Evolutionary conservation across 1,140 invertebrate species (phyloP).

Genomic region (Sycophila sp.): DNA sequence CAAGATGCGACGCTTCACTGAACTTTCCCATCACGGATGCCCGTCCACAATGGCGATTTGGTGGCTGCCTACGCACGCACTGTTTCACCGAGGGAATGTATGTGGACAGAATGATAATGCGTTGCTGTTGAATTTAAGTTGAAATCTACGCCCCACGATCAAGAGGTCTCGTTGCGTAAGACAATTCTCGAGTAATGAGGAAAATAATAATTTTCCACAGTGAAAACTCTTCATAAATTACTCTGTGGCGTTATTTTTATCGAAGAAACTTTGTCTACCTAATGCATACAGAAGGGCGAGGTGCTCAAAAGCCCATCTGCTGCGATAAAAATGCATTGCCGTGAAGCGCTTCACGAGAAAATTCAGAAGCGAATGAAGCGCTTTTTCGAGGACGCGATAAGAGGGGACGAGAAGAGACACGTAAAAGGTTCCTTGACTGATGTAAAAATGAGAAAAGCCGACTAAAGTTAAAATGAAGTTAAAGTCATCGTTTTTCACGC

Average conservation of each 20-base stretch:
- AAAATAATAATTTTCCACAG: too few species aligned
- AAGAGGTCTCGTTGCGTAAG: too few species aligned
- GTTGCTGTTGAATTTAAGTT: too few species aligned
- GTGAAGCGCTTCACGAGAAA: not conserved
- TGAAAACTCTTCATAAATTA: too few species aligned
- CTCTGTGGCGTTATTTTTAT: too few species aligned
- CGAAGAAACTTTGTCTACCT: not conserved
- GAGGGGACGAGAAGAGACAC: not conserved
- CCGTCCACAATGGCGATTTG: not conserved
- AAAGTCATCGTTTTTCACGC: too few species aligned
- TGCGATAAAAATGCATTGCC: slow-evolving; percentile 24
- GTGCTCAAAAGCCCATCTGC: not conserved
- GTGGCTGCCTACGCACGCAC: not conserved
- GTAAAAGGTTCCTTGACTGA: not conserved
- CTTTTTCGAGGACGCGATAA: slow-evolving; percentile 18
- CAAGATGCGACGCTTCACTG: not conserved
- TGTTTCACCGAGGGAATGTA: not conserved
- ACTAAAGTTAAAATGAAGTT: too few species aligned
- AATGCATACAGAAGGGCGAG: not conserved
- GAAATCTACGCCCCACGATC: too few species aligned
- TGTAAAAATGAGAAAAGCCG: too few species aligned
- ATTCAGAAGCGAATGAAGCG: not conserved
- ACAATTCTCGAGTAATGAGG: too few species aligned
- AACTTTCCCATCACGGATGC: not conserved
- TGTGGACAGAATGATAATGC: not conserved